Conservation (phyloP, 2,888 invertebrate species). For the Dryomyza anilis region DNA sequence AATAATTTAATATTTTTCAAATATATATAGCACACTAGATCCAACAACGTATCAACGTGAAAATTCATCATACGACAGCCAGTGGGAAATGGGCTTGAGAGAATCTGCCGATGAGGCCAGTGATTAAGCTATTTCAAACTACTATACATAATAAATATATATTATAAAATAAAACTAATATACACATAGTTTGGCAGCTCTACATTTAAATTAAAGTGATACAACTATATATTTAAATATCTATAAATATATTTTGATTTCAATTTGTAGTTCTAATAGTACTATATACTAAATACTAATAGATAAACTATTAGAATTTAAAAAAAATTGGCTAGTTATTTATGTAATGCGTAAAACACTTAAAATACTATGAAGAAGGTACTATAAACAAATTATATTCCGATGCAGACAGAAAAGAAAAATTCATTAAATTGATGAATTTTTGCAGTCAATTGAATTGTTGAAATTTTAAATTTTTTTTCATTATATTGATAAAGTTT, state of each 20-base stretch:
- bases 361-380: no score
- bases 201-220: slow-evolving; percentile 14
- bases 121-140: background rate
- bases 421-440: no score
- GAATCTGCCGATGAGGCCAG: slow-evolving; percentile 4
- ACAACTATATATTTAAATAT: slow-evolving; percentile 7
- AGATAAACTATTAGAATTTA: no score
- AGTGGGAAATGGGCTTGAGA: background rate
- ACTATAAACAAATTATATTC: no score
- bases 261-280: background rate
- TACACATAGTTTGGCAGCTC: background rate
- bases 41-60: background rate
- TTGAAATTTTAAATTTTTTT: no score
- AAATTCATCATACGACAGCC: slow-evolving; percentile 9
- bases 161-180: background rate
- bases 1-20: background rate
- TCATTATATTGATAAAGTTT: no score
- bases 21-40: background rate
- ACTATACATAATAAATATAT: no score
- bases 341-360: no score
- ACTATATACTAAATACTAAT: no score
- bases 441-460: no score
- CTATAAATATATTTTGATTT: background rate
- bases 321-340: no score
- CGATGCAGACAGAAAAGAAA: no score